Evolutionary conservation across 2,797 vertebrate genomes (phyloP).

Genomic region (Megalops cyprinoides): DNA sequence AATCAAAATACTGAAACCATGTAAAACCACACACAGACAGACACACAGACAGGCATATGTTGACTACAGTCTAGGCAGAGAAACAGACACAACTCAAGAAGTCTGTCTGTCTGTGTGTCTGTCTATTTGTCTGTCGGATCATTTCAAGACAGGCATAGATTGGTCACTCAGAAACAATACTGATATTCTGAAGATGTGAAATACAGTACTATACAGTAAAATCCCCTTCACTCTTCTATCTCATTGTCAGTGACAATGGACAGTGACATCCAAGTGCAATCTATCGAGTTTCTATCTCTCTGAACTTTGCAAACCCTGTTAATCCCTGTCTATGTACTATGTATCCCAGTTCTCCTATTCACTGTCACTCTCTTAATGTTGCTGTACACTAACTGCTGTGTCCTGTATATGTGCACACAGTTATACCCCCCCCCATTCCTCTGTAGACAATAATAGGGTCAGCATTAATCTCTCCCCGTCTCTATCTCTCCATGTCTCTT

Average conservation of each 20-base stretch:
- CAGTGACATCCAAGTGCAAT: constrained; percentile 14
- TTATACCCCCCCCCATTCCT: neutral
- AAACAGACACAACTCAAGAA: constrained; percentile 75
- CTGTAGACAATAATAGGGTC: neutral
- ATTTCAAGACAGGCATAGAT: constrained; percentile 77
- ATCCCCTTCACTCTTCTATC: neutral
- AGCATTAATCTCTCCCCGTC: constrained; percentile 50
- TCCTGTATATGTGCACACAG: neutral
- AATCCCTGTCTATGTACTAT: neutral
- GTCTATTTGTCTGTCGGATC: constrained; percentile 78
- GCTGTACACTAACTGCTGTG: neutral
- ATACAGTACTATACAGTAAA: constrained; percentile 75
- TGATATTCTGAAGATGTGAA: constrained; percentile 65
- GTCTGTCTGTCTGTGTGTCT: constrained; percentile 82
- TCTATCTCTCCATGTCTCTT: constrained; percentile 63
- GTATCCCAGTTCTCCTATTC: constrained; percentile 36
- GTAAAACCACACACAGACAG: constrained; percentile 60
- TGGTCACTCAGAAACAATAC: constrained; percentile 55
- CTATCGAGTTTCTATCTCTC: neutral
- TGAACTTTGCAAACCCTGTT: neutral
- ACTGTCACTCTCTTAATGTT: constrained; percentile 36
- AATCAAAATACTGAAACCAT: constrained; percentile 47
- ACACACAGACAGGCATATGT: constrained; percentile 79
- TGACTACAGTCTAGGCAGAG: constrained; percentile 72
- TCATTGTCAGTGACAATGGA: constrained; percentile 15